These are phyloP conservation scores for Chiridota heheva DNA, from an alignment of 35 echinoderm and acorn worm species.

Conservation along the genomic window DNA sequence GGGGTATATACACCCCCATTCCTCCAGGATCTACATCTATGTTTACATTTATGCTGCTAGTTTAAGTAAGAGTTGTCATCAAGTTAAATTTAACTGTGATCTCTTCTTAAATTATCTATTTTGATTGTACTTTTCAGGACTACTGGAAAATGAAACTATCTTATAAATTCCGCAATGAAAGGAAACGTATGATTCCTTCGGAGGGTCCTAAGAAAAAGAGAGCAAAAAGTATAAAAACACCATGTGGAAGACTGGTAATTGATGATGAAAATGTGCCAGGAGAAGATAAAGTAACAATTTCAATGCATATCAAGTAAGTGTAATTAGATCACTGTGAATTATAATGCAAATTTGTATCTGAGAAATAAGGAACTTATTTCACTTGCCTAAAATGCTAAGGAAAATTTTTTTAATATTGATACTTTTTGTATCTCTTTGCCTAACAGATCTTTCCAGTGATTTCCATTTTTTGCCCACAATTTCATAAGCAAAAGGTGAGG, in stretches of 20 bases:
- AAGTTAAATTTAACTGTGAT: background rate
- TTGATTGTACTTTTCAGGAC: constrained; percentile 7
- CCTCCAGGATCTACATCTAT: too few relatives aligned
- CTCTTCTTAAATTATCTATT: background rate
- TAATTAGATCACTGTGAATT: background rate
- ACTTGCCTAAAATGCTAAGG: too few relatives aligned
- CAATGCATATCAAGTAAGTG: constrained; percentile 26
- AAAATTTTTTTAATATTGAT: too few relatives aligned
- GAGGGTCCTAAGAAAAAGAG: background rate
- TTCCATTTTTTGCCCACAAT: too few relatives aligned
- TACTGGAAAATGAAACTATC: constrained; percentile 31
- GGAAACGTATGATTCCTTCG: constrained; percentile 7
- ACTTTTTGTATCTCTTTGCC: too few relatives aligned
- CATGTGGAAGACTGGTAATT: constrained; percentile 2
- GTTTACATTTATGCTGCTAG: too few relatives aligned
- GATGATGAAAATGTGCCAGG: background rate
- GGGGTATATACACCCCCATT: too few relatives aligned
- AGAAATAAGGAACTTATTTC: too few relatives aligned
- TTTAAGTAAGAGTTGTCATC: background rate
- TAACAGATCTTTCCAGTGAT: too few relatives aligned
- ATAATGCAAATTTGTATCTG: too few relatives aligned
- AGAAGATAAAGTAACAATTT: constrained; percentile 28
- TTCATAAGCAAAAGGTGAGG: too few relatives aligned
- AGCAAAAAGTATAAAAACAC: background rate
- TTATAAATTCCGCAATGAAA: constrained; percentile 19